Percentiles rank a stretch among this genome's conserved stretches.
Conservation (phyloP, 2,113 vertebrate species). For the Callaeas wilsoni region DNA sequence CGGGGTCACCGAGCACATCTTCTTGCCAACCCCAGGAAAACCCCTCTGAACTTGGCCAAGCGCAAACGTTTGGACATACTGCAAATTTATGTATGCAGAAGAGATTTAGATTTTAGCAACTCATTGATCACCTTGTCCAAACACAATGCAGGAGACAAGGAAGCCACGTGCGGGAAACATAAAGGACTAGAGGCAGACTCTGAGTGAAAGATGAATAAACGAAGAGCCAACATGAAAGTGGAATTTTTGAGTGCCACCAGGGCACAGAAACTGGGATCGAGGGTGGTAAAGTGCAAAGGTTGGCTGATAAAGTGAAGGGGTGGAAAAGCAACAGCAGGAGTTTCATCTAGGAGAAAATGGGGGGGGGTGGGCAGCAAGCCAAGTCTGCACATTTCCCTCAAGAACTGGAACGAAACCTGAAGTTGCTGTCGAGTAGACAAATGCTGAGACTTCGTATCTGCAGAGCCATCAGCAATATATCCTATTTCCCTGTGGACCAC, state of each 20-base stretch:
- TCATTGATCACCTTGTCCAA: not conserved
- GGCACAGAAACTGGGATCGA: not conserved
- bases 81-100: not conserved
- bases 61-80: not conserved
- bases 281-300: not conserved
- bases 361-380: not conserved
- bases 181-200: not conserved
- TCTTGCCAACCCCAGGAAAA: not conserved
- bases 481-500: not conserved
- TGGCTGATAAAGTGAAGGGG: not conserved
- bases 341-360: not conserved
- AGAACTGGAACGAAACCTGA: not conserved
- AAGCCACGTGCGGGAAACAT: not conserved
- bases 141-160: not conserved
- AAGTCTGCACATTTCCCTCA: not conserved
- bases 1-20: not conserved
- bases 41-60: not conserved
- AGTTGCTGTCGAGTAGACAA: conserved; percentile 15
- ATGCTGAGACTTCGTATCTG: not conserved
- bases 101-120: not conserved
- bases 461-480: not conserved
- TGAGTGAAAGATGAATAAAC: not conserved
- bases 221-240: not conserved
- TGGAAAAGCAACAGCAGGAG: not conserved
- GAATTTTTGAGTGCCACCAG: not conserved